A percentile compares a stretch with the other conserved stretches of the same genome.
Evolutionary conservation across 2,888 invertebrate species (phyloP).

Genomic region (Aleiodes leptofemur): DNA sequence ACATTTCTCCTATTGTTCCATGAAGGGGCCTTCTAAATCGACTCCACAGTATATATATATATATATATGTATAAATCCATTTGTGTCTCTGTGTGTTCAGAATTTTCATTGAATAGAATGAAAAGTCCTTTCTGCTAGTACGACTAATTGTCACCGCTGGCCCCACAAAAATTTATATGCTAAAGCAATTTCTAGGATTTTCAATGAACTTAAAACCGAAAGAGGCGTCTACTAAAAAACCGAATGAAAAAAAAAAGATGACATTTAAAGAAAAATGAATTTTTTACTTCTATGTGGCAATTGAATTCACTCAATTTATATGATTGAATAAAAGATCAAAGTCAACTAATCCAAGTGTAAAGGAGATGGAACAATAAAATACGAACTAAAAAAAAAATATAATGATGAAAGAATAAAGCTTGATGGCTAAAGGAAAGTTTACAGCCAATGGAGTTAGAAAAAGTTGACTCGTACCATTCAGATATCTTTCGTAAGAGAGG

Average conservation of each 20-base stretch:
- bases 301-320: constrained; percentile 7
- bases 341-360: not conserved
- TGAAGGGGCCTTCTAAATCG: no score
- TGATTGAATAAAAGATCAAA: constrained; percentile 1
- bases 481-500: constrained; percentile 2
- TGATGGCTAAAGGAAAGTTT: constrained; percentile 28
- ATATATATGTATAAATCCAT: no score
- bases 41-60: no score
- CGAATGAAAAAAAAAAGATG: not conserved
- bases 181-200: constrained; percentile 14
- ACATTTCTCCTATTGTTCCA: no score
- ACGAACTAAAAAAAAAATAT: not conserved
- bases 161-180: not conserved
- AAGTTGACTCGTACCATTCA: constrained; percentile 30
- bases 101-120: not conserved
- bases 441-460: constrained; percentile 16
- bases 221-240: not conserved
- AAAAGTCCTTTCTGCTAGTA: constrained; percentile 4
- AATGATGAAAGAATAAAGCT: not conserved
- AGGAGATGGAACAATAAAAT: constrained; percentile 32
- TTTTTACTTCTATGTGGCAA: not conserved
- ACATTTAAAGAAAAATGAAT: not conserved
- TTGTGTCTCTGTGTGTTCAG: no score
- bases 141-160: constrained; percentile 14
- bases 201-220: constrained; percentile 8